These are phyloP conservation scores for Aradus depressus DNA, from an alignment of 2,888 invertebrate species.

Conservation along the genomic window DNA sequence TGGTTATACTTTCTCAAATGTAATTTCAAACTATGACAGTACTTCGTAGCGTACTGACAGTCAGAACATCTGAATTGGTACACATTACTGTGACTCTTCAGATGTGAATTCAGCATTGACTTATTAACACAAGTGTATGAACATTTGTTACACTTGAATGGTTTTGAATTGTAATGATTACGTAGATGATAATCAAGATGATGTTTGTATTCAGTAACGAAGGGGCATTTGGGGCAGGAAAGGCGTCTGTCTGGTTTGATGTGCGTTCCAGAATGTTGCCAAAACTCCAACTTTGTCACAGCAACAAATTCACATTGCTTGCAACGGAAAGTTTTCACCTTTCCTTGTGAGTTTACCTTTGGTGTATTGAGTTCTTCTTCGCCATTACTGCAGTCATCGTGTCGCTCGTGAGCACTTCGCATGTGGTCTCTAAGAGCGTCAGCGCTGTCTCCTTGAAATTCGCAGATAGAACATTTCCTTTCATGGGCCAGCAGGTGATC, in stretches of 20 bases:
- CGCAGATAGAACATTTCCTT: constrained; percentile 44
- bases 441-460: constrained; percentile 43
- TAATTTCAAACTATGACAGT: constrained; percentile 91
- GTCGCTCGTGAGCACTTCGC: constrained; percentile 40
- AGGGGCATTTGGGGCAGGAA: constrained; percentile 84
- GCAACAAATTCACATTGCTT: constrained; percentile 43
- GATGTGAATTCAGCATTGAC: constrained; percentile 96
- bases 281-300: constrained; percentile 80
- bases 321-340: constrained; percentile 41
- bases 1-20: constrained; percentile 89
- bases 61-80: constrained; percentile 88
- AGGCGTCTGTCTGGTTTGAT: constrained; percentile 88
- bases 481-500: constrained; percentile 42
- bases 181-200: constrained; percentile 94
- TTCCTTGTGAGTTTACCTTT: constrained; percentile 64
- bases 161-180: constrained; percentile 91
- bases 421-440: constrained; percentile 41
- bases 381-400: constrained; percentile 33
- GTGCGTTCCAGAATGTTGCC: constrained; percentile 83
- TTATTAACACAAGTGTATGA: constrained; percentile 90
- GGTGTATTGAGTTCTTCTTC: constrained; percentile 49
- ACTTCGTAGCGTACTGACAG: constrained; percentile 94
- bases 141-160: constrained; percentile 86
- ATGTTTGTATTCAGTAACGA: constrained; percentile 97
- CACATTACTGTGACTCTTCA: constrained; percentile 87